Evolutionary conservation across 2,797 vertebrate species (phyloP).

Genomic region (Chrysocyon brachyurus): DNA sequence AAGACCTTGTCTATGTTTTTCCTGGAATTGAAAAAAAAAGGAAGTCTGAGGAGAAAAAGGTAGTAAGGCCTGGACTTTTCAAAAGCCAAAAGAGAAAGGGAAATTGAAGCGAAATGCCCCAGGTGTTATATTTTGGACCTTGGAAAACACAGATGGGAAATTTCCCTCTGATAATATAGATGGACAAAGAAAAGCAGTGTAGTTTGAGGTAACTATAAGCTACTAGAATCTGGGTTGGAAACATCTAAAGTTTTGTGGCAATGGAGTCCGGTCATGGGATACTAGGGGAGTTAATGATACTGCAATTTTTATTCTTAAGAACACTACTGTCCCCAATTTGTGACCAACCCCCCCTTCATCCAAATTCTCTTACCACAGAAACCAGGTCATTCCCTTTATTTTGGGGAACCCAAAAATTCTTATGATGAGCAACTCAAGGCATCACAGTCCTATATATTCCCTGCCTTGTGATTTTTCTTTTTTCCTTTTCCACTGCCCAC

Average conservation of each 20-base stretch:
- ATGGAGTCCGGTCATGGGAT: background rate
- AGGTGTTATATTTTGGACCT: background rate
- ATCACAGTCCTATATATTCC: background rate
- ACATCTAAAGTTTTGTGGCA: background rate
- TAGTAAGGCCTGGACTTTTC: background rate
- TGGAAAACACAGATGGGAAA: background rate
- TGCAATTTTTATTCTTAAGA: background rate
- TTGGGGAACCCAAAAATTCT: background rate
- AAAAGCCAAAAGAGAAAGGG: background rate
- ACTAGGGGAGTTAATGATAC: background rate
- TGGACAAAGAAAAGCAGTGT: background rate
- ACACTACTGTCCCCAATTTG: background rate
- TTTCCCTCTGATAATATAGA: background rate
- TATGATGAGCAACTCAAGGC: background rate
- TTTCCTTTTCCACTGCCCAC: background rate
- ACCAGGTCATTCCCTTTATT: background rate
- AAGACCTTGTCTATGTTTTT: background rate
- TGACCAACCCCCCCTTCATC: background rate
- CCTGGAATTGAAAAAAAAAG: background rate
- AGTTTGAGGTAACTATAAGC: background rate
- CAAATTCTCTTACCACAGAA: conserved; percentile 6
- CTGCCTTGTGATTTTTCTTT: background rate
- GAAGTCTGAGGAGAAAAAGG: background rate
- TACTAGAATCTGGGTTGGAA: background rate
- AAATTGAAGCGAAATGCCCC: background rate